A percentile compares a stretch with the other conserved stretches of the same genome.
These are phyloP conservation scores for Triplophysa bombifrons DNA, from an alignment of 2,797 vertebrate species.

Conservation along the genomic window DNA sequence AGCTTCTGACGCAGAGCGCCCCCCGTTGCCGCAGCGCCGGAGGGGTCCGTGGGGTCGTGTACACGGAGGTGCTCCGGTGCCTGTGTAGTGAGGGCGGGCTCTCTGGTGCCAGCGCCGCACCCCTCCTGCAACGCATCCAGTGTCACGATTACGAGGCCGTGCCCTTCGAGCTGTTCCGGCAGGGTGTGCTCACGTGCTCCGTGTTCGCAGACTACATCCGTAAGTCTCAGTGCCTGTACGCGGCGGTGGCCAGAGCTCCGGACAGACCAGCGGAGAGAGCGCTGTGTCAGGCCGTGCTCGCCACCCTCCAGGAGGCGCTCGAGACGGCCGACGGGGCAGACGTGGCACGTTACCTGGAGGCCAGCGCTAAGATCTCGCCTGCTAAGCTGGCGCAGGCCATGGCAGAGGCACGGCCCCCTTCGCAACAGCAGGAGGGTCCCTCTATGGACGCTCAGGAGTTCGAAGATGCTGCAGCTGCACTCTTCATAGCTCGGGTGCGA, in stretches of 20 bases:
- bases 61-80: constrained; percentile 84
- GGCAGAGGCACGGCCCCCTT: constrained; percentile 71
- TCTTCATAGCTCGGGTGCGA: constrained; percentile 89
- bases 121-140: constrained; percentile 82
- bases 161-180: constrained; percentile 88
- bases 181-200: constrained; percentile 87
- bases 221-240: constrained; percentile 83
- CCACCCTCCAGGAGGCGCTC: constrained; percentile 85
- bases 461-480: constrained; percentile 82
- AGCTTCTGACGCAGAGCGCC: constrained; percentile 79
- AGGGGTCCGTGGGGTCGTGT: constrained; percentile 84
- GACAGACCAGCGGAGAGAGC: constrained; percentile 72
- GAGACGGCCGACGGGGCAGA: constrained; percentile 69
- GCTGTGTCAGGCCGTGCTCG: constrained; percentile 83
- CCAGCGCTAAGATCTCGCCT: constrained; percentile 88
- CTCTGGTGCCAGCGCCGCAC: constrained; percentile 76
- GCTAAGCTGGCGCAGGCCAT: constrained; percentile 83
- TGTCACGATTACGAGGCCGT: constrained; percentile 92
- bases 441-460: constrained; percentile 90
- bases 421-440: constrained; percentile 64
- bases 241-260: constrained; percentile 74
- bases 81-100: constrained; percentile 84
- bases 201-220: constrained; percentile 89
- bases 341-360: constrained; percentile 82
- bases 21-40: constrained; percentile 61